A percentile compares a stretch with the other conserved stretches of the same genome.
Conservation (phyloP, 2,888 invertebrate species). For the Monochamus alternatus region DNA sequence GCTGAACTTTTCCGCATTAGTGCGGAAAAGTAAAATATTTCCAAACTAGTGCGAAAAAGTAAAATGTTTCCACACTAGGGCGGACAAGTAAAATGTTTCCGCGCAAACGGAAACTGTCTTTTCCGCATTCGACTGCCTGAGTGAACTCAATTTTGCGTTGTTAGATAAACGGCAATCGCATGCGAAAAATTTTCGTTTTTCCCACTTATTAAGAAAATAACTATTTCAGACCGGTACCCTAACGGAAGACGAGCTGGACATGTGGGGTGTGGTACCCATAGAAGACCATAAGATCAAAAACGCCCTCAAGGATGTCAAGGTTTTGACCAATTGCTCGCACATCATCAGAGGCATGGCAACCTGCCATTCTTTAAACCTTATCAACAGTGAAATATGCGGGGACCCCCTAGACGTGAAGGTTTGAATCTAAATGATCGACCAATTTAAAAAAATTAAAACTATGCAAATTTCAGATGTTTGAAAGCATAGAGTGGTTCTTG, state of each 20-base stretch:
- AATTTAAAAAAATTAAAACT: not conserved
- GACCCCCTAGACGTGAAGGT: conserved; percentile 96
- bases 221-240: conserved; percentile 89
- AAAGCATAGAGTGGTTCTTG: conserved; percentile 90
- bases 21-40: too few relatives aligned
- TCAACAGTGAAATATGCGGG: conserved; percentile 88
- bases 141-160: too few relatives aligned
- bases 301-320: conserved; percentile 58
- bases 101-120: too few relatives aligned
- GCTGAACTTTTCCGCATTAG: too few relatives aligned
- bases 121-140: too few relatives aligned
- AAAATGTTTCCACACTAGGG: too few relatives aligned
- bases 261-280: conserved; percentile 92
- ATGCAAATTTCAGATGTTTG: conserved; percentile 83
- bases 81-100: too few relatives aligned
- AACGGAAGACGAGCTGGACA: conserved; percentile 96
- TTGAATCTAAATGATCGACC: conserved; percentile 7
- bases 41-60: too few relatives aligned
- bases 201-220: too few relatives aligned
- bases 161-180: too few relatives aligned
- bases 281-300: conserved; percentile 54
- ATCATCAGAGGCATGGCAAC: conserved; percentile 86
- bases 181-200: too few relatives aligned
- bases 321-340: conserved; percentile 52
- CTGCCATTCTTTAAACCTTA: conserved; percentile 92